These are phyloP conservation scores for Mormyrus iriodes DNA, from an alignment of 2,113 vertebrate species.

Conservation along the genomic window DNA sequence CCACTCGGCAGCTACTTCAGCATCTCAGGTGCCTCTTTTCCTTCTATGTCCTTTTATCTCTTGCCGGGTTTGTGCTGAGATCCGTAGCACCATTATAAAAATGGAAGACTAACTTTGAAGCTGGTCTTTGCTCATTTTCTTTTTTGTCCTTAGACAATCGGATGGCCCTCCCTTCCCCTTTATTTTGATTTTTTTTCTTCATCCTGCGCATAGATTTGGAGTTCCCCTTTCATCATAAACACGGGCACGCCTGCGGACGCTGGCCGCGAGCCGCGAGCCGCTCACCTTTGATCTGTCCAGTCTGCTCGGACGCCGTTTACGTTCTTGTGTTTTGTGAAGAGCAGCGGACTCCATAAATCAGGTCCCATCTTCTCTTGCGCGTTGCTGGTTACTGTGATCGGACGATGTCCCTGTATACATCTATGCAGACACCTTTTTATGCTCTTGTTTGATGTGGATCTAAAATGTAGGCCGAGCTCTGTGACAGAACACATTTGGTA, in stretches of 20 bases:
- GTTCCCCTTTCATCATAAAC: constrained; percentile 8
- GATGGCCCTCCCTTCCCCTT: neutral
- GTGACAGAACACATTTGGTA: neutral
- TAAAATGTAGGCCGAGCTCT: neutral
- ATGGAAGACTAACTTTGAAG: constrained; percentile 21
- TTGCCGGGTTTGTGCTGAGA: neutral
- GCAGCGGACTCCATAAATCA: neutral
- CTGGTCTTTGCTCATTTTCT: neutral
- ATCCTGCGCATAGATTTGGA: neutral
- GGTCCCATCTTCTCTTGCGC: neutral
- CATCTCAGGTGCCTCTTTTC: neutral
- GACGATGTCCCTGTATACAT: neutral
- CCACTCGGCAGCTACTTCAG: neutral
- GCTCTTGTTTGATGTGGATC: neutral
- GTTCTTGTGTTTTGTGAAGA: neutral
- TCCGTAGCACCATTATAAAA: constrained; percentile 10
- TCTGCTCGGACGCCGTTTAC: neutral
- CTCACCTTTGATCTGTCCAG: constrained; percentile 1
- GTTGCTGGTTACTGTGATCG: neutral
- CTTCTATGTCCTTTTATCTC: constrained; percentile 12
- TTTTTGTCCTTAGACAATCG: neutral
- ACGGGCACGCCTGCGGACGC: no score
- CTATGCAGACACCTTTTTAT: neutral
- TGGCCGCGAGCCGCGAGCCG: neutral
- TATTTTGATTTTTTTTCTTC: neutral